phyloP scores from a whole-genome alignment of 2,113 vertebrate genomes.

The Cyprinus carpio region DNA sequence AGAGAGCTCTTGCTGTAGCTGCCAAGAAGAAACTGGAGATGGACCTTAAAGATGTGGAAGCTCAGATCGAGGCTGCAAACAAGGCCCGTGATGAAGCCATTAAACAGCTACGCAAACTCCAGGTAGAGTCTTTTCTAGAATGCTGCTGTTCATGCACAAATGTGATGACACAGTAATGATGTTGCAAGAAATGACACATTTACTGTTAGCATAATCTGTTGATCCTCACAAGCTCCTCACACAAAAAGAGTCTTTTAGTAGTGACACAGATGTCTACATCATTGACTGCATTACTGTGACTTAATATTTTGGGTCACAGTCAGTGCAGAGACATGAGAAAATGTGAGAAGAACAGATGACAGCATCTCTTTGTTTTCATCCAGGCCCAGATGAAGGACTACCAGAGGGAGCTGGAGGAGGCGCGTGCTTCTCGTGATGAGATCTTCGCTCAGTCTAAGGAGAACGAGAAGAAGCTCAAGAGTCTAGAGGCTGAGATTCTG shows the following conservation, averaged over 20 bases:
- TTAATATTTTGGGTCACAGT: background rate
- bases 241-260: background rate
- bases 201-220: background rate
- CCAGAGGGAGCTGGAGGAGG: slow-evolving; percentile 94
- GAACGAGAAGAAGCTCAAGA: slow-evolving; percentile 95
- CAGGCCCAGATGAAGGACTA: slow-evolving; percentile 98
- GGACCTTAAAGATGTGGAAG: slow-evolving; percentile 93
- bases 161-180: background rate
- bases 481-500: slow-evolving; percentile 92
- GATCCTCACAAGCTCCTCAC: background rate
- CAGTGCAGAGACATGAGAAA: background rate
- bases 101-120: slow-evolving; percentile 93
- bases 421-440: slow-evolving; percentile 91
- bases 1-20: slow-evolving; percentile 88
- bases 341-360: background rate
- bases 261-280: background rate
- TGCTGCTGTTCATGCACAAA: background rate
- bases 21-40: slow-evolving; percentile 97
- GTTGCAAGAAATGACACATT: background rate
- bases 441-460: slow-evolving; percentile 97
- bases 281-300: background rate
- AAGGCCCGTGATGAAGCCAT: slow-evolving; percentile 94
- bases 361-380: background rate
- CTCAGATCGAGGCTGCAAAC: slow-evolving; percentile 91
- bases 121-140: slow-evolving; percentile 73